phyloP scores from a whole-genome alignment of 2,797 vertebrate genomes.

The Melanotaenia pygmaea region DNA sequence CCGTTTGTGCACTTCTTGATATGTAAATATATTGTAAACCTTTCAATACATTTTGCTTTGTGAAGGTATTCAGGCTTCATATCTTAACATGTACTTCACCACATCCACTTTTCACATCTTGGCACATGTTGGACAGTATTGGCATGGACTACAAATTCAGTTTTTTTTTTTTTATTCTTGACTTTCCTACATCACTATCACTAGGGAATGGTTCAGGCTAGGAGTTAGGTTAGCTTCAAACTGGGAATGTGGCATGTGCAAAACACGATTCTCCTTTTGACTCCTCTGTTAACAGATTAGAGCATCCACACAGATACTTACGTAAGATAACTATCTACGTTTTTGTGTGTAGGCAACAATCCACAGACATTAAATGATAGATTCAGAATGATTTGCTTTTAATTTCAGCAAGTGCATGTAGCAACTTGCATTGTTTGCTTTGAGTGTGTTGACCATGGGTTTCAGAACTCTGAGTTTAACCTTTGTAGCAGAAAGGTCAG shows the following conservation, averaged over 20 bases:
- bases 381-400: no score
- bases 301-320: not conserved
- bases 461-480: no score
- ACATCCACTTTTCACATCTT: not conserved
- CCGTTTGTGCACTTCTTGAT: not conserved
- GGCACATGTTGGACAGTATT: not conserved
- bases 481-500: no score
- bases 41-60: not conserved
- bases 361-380: no score
- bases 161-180: not conserved
- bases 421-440: no score
- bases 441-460: no score
- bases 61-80: no score
- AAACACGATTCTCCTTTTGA: not conserved
- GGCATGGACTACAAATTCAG: not conserved
- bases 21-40: not conserved
- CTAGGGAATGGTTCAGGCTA: not conserved
- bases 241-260: not conserved
- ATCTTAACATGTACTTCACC: no score
- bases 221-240: not conserved
- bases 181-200: not conserved
- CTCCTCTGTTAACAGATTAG: not conserved
- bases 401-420: no score
- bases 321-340: no score
- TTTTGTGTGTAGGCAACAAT: no score